Base-by-base conservation (phyloP, 37 sponge, comb jelly and placozoan genomes). In the Bolinopsis microptera region DNA sequence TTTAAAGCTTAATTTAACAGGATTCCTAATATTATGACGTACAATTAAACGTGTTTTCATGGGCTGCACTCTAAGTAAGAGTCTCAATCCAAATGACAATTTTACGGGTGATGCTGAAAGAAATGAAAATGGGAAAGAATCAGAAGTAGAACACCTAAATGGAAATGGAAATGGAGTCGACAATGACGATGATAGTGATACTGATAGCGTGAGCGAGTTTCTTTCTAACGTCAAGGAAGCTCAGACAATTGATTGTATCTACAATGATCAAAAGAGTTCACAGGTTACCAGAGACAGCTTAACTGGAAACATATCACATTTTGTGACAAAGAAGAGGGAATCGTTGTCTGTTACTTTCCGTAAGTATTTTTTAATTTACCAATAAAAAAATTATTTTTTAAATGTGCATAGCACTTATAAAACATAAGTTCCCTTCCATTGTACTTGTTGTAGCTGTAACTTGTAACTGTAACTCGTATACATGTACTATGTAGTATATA, bases 351-450 rank as follows among this genome's bases (percentile, higher is more conserved):
- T 77, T 18, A 32, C 80, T 1, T 16, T 77, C 32, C 80, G 80
- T 77, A 32, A 77, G 80, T 70, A 3, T 70, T 70, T 70, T 18
- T n/a, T n/a, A n/a, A n/a, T n/a, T n/a, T n/a, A n/a, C n/a, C n/a
- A n/a, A n/a, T n/a, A n/a, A n/a, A n/a, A n/a, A n/a, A n/a, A n/a
- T n/a, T n/a, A n/a, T n/a, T n/a, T n/a, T n/a, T n/a, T n/a, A n/a
- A n/a, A n/a, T n/a, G n/a, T n/a, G n/a, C n/a, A n/a, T n/a, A n/a
- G n/a, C n/a, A n/a, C n/a, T n/a, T n/a, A n/a, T n/a, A n/a, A n/a
- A n/a, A n/a, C n/a, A n/a, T n/a, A n/a, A n/a, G n/a, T n/a, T n/a
- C n/a, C n/a, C n/a, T n/a, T n/a, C n/a, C n/a, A n/a, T n/a, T n/a
- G n/a, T n/a, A n/a, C n/a, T n/a, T n/a, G n/a, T n/a, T n/a, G n/a